phyloP scores from a whole-genome alignment of 1,140 invertebrate genomes.

The Aphidius gifuensis region DNA sequence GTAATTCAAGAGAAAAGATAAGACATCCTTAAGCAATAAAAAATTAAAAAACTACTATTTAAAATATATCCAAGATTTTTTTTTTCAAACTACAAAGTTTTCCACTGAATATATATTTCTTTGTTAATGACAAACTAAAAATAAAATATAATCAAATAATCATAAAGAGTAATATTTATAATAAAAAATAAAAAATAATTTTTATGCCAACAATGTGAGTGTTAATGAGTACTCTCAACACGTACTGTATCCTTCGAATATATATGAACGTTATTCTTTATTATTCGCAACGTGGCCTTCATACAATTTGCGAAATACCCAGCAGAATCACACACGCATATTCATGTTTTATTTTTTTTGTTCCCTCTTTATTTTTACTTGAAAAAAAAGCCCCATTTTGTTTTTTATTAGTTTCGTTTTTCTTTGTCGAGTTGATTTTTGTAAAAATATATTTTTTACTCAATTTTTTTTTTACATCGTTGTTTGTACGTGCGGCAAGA shows the following conservation, averaged over 20 bases:
- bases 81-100: no score
- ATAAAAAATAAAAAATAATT: no score
- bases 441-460: not conserved
- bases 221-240: slow-evolving; percentile 17
- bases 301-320: slow-evolving; percentile 10
- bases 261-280: not conserved
- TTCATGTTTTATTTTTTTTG: not conserved
- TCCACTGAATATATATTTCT: no score
- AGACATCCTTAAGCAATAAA: no score
- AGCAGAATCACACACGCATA: not conserved
- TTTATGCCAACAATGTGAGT: slow-evolving; percentile 8
- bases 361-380: not conserved
- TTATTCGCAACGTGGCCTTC: slow-evolving; percentile 8
- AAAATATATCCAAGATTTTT: no score
- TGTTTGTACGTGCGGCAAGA: not conserved
- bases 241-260: slow-evolving; percentile 11
- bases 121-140: no score
- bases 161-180: no score
- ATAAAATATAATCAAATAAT: no score
- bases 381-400: not conserved
- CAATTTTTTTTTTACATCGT: not conserved
- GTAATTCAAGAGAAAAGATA: no score
- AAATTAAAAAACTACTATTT: no score
- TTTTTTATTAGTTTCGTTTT: not conserved
- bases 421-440: not conserved